These are phyloP conservation scores for Toxotes chatareus DNA, from an alignment of 2,113 vertebrate species.

Conservation along the genomic window DNA sequence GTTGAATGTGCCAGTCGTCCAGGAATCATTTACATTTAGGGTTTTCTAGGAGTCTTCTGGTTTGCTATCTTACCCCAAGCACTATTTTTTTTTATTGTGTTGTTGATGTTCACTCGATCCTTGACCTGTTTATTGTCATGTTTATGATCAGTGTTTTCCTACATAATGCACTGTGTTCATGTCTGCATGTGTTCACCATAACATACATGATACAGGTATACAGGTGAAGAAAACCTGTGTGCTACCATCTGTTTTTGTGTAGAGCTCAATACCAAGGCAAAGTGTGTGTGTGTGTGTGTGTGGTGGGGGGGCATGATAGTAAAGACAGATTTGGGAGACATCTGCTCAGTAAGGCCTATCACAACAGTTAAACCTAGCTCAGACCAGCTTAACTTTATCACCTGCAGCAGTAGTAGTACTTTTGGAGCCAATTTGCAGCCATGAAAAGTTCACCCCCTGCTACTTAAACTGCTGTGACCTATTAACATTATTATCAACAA, in stretches of 20 bases:
- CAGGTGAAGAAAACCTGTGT: too few species aligned
- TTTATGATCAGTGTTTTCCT: background rate
- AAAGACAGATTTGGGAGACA: slow-evolving; percentile 72
- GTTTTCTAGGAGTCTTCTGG: background rate
- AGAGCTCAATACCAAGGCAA: too few species aligned
- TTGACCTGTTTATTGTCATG: background rate
- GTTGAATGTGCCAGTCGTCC: background rate
- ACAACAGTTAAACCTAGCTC: slow-evolving; percentile 61
- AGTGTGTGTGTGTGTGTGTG: background rate
- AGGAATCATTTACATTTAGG: background rate
- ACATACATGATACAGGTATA: too few species aligned
- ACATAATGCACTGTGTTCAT: too few species aligned
- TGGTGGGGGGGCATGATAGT: slow-evolving; percentile 9
- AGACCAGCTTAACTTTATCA: slow-evolving; percentile 76
- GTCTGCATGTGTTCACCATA: background rate
- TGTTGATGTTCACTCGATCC: background rate
- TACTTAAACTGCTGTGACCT: background rate
- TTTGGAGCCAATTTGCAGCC: background rate
- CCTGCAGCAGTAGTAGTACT: slow-evolving; percentile 31
- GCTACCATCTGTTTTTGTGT: too few species aligned
- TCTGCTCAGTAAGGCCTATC: slow-evolving; percentile 64
- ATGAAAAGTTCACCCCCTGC: background rate
- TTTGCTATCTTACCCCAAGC: background rate
- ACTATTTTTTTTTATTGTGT: background rate
- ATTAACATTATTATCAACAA: background rate